Base-by-base conservation (phyloP, 2,888 invertebrate genomes). In the Crossocerus cetratus region DNA sequence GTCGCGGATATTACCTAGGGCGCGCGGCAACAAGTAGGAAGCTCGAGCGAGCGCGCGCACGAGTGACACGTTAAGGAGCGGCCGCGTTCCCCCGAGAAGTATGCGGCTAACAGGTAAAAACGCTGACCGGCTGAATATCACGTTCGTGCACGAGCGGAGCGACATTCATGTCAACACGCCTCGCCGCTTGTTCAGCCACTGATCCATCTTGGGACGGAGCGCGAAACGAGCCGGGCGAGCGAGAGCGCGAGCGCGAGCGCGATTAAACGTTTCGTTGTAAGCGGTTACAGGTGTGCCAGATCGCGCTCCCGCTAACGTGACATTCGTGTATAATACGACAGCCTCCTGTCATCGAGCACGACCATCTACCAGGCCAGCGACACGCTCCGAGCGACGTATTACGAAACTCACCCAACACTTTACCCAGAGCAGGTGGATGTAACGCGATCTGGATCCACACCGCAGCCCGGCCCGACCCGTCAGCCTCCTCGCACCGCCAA, bases 121-220 rank as follows among this genome's bases (percentile, higher is more conserved):
- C 43, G 44, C 21, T n/a, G 65, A 18, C 54, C 66, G 20, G 64
- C 49, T 65, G 42, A 61, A 74, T 66, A 66, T 22, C 21, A 21
- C 59, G 61, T 66, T 70, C 45, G 61, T 56, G 49, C 32, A 14
- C 11, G 44, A 43, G 8, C 16, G 32, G 60, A 42, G 69, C 55
- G 71, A 72, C 81, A 77, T 72, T 79, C 80, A 77, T 73, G 76
- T 76, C 74, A 84, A 82, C 79, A 70, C 76, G 65, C 68, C 67
- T 65, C 72, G 71, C 64, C 49, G 68, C 65, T 80, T 71, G 76
- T 77, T 81, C 70, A 73, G 65, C 54, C 71, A 57, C 69, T 65
- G 73, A 80, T 74, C 66, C 67, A 72, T 69, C 71, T 57, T 69
- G 74, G 76, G 76, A 80, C 83, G 79, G 81, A 73, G 74, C 62